Evolutionary conservation across 2,888 invertebrate species (phyloP).

Genomic region (Palloptera scutellata): DNA sequence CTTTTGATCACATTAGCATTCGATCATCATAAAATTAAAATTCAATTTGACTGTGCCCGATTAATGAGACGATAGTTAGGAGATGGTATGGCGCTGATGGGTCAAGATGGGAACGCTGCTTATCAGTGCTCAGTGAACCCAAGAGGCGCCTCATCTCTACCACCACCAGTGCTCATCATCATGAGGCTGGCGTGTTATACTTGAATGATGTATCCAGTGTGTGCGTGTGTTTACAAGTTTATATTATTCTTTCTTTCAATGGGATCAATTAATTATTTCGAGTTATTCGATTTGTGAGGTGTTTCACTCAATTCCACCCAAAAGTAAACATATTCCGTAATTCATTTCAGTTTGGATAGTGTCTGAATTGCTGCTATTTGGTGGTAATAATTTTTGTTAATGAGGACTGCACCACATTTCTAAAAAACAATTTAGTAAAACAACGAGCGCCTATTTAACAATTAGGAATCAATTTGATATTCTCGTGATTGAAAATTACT

Average conservation of each 20-base stretch:
- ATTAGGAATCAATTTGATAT: no score
- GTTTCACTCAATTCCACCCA: no score
- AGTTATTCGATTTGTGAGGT: no score
- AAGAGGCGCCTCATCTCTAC: conserved; percentile 44
- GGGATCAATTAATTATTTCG: no score
- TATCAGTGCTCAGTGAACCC: conserved; percentile 34
- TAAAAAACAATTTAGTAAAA: no score
- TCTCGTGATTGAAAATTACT: no score
- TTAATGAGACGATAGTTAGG: conserved; percentile 18
- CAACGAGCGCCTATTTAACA: no score
- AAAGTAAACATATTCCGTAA: no score
- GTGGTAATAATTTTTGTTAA: no score
- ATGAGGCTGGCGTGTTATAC: neutral
- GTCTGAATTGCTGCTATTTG: no score
- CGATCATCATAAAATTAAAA: conserved; percentile 22
- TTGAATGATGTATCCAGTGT: neutral
- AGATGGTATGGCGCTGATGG: conserved; percentile 32
- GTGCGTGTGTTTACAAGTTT: neutral
- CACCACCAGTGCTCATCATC: conserved; percentile 34
- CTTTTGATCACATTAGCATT: conserved; percentile 9
- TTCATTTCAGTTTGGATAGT: no score
- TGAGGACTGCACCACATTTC: no score
- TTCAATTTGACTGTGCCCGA: conserved; percentile 26
- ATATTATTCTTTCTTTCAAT: neutral
- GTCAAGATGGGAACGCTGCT: conserved; percentile 34